Percentiles rank a stretch among this genome's conserved stretches.
phyloP scores from a whole-genome alignment of 2,797 vertebrate genomes.

The Macropodus opercularis region DNA sequence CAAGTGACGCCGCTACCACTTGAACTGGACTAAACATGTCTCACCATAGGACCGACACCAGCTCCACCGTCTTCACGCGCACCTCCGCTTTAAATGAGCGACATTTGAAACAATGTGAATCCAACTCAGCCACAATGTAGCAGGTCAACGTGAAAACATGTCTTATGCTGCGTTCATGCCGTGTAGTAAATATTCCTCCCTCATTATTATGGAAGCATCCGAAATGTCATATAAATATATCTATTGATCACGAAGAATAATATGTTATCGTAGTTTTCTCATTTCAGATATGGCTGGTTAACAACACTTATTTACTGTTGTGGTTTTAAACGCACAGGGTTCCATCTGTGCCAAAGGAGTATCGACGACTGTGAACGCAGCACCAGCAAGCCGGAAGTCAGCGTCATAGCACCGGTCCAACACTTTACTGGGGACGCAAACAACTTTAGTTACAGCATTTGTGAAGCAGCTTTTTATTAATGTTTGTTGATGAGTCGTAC shows the following conservation, averaged over 20 bases:
- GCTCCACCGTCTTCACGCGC: not conserved
- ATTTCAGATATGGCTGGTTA: no score
- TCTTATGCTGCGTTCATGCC: constrained; percentile 19
- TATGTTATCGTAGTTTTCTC: no score
- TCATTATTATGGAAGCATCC: rapidly evolving
- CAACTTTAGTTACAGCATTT: not conserved
- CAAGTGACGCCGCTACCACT: not conserved
- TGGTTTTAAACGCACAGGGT: no score
- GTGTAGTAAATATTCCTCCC: rapidly evolving
- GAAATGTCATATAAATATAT: no score
- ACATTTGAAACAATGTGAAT: constrained; percentile 9
- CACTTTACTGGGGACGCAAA: not conserved
- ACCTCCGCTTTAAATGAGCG: not conserved
- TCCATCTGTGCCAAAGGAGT: no score
- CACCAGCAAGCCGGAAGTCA: constrained; percentile 31
- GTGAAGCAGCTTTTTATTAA: no score
- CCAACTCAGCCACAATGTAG: constrained; percentile 21
- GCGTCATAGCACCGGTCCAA: not conserved
- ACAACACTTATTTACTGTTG: no score
- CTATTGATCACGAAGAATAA: no score
- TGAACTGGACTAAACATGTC: not conserved
- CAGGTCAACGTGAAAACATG: constrained; percentile 23
- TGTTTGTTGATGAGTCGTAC: no score
- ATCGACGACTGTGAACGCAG: constrained; percentile 48
- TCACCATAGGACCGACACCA: constrained; percentile 35